phyloP scores from a whole-genome alignment of 2,888 invertebrate species.

The Chironomus tentans region DNA sequence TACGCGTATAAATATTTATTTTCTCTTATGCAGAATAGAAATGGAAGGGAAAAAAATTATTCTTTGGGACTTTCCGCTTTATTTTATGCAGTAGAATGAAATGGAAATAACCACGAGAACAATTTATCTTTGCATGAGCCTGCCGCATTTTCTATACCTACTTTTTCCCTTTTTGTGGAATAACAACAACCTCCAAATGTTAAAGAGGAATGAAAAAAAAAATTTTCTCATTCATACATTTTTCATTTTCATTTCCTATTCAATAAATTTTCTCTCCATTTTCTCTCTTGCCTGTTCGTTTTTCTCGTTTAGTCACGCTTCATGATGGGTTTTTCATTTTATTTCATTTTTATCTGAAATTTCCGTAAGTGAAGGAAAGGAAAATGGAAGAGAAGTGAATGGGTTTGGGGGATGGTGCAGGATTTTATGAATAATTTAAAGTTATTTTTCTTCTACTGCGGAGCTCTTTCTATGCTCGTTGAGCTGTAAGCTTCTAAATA shows the following conservation, averaged over 20 bases:
- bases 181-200: background rate
- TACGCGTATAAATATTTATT: background rate
- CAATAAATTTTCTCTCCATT: slow-evolving; percentile 15
- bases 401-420: too few species aligned
- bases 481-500: too few species aligned
- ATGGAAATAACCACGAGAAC: slow-evolving; percentile 7
- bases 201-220: too few species aligned
- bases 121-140: slow-evolving; percentile 12
- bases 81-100: background rate
- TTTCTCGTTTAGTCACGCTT: slow-evolving; percentile 11
- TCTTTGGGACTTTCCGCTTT: background rate
- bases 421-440: too few species aligned
- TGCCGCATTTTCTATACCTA: background rate
- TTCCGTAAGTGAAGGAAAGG: too few species aligned
- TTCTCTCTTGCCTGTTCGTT: background rate
- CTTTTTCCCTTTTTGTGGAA: background rate
- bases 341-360: too few species aligned
- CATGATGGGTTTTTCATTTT: too few species aligned
- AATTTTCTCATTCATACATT: slow-evolving; percentile 10
- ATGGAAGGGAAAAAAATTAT: background rate
- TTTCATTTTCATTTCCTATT: slow-evolving; percentile 22
- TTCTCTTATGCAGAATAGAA: background rate
- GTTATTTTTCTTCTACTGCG: too few species aligned
- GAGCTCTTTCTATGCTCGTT: too few species aligned
- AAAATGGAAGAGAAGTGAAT: too few species aligned